A percentile compares a stretch with the other conserved stretches of the same genome.
These are phyloP conservation scores for Epinephelus fuscoguttatus DNA, from an alignment of 2,113 vertebrate genomes.

Conservation along the genomic window DNA sequence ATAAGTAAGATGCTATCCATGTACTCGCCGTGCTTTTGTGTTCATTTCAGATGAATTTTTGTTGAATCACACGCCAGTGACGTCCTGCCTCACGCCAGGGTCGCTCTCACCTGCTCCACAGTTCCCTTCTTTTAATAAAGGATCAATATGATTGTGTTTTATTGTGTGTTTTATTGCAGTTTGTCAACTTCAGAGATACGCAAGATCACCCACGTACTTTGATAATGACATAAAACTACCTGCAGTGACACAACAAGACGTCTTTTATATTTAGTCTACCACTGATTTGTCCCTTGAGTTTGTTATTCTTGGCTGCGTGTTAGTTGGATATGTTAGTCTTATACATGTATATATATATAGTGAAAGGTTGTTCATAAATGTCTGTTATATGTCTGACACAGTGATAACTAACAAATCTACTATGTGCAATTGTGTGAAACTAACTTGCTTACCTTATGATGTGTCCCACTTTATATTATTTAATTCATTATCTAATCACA, in stretches of 20 bases:
- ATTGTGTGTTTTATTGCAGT: neutral
- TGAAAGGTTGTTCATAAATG: neutral
- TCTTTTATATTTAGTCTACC: constrained; percentile 1
- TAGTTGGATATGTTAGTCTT: neutral
- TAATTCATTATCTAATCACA: neutral
- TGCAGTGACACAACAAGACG: neutral
- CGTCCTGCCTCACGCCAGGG: constrained; percentile 26
- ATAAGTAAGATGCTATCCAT: constrained; percentile 44
- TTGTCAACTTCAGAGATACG: neutral
- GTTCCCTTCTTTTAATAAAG: constrained; percentile 9
- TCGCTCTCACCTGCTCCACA: constrained; percentile 21
- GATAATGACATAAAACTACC: neutral
- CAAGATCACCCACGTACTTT: constrained; percentile 1
- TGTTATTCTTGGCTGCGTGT: neutral
- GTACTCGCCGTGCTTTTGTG: constrained; percentile 41
- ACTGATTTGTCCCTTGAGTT: neutral
- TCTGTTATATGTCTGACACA: neutral
- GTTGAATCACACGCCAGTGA: constrained; percentile 14
- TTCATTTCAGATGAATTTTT: constrained; percentile 62
- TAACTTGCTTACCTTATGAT: neutral
- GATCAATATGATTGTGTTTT: constrained; percentile 34
- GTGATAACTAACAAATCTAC: neutral
- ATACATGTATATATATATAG: neutral
- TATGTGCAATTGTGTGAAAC: neutral
- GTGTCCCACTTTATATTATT: constrained; percentile 1